These are phyloP conservation scores for Drosophila kikkawai DNA, from an alignment of 1,140 invertebrate genomes.

Conservation along the genomic window DNA sequence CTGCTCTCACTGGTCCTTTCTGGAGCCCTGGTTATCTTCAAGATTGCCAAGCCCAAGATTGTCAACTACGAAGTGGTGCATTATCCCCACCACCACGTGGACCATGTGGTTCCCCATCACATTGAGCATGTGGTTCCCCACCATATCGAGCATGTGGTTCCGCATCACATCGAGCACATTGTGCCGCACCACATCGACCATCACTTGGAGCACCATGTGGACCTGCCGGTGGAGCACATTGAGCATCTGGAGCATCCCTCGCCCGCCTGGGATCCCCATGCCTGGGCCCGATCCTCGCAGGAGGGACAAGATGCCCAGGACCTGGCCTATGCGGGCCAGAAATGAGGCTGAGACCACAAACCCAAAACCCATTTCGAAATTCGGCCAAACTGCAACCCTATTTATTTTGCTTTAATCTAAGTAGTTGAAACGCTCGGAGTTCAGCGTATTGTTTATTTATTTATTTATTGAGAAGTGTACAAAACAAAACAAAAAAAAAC, in stretches of 20 bases:
- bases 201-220: constrained; percentile 78
- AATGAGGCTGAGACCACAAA: constrained; percentile 45
- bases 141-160: constrained; percentile 76
- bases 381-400: constrained; percentile 52
- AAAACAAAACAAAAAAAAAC: constrained; percentile 45
- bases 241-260: constrained; percentile 85
- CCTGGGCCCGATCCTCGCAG: constrained; percentile 80
- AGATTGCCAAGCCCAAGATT: constrained; percentile 92
- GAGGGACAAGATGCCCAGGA: constrained; percentile 87
- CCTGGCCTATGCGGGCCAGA: constrained; percentile 88
- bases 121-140: constrained; percentile 85
- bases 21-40: constrained; percentile 93
- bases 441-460: constrained; percentile 65
- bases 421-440: constrained; percentile 51
- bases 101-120: constrained; percentile 76
- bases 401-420: constrained; percentile 73
- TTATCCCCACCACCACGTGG: constrained; percentile 89
- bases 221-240: constrained; percentile 78
- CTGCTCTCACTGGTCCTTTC: constrained; percentile 92
- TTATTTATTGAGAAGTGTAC: constrained; percentile 78
- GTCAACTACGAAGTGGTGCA: constrained; percentile 94
- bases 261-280: constrained; percentile 87
- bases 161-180: constrained; percentile 85
- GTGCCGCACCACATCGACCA: constrained; percentile 88
- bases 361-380: constrained; percentile 17